Base-by-base conservation (phyloP, 2,888 invertebrate species). In the Automeris io region DNA sequence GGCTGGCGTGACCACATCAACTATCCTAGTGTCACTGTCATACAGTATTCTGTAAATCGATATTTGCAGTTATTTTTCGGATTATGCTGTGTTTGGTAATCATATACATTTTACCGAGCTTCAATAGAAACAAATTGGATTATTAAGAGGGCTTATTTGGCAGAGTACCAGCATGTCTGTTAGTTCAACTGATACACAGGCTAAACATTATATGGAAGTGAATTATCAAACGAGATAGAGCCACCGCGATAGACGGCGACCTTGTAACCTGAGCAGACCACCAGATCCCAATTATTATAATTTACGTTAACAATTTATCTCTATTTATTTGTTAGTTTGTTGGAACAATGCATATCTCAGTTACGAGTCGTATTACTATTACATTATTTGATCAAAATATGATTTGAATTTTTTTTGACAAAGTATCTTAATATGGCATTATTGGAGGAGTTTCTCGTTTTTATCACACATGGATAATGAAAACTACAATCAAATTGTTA, bases 301-400 rank as follows among this genome's bases (percentile, higher is more conserved):
- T 29, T 16, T 29, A 5, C 13, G 16, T 29, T 29, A 16, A 13
- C 29, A 16, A 9, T 16, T 8, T 29, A 29, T 29, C 29, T 16
- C 8, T 16, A 16, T n/a, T 12, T 13, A 26, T 13, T 29, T 29
- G 9, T 29, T 16, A 29, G 13, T 16, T 9, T 16, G 16, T 7
- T n/a, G 8, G 7, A 29, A 29, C 8, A 19, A 5, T 19, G 19
- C 19, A 19, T 5, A 3, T 19, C 19, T 34, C 16, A 40, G 18
- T 9, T 11, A 25, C 12, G 21, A 26, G 24, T 24, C 12, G 41
- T 19, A 19, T 19, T 19, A 19, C 19, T 41, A n/a, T n/a, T n/a
- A n/a, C n/a, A n/a, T n/a, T n/a, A n/a, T n/a, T n/a, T n/a, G n/a
- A n/a, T n/a, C n/a, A n/a, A n/a, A n/a, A n/a, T n/a, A n/a, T n/a